These are phyloP conservation scores for Archips crataeganus DNA, from an alignment of 2,888 invertebrate species.

Conservation along the genomic window DNA sequence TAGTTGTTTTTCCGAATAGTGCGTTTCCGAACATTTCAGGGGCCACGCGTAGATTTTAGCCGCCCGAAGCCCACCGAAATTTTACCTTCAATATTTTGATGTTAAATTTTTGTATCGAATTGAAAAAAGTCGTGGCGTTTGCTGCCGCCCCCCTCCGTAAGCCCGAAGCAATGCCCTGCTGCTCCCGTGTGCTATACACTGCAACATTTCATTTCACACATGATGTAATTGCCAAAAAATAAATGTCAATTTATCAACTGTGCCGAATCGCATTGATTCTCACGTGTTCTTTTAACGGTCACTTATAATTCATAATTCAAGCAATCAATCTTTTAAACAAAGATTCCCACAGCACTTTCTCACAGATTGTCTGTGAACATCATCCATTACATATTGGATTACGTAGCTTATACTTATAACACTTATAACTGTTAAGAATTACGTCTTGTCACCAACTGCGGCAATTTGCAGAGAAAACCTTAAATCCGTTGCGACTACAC, in stretches of 20 bases:
- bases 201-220: too few relatives aligned
- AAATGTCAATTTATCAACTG: background rate
- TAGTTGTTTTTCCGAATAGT: too few relatives aligned
- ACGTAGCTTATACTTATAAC: too few relatives aligned
- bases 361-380: slow-evolving; percentile 23
- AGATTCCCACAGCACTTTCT: slow-evolving; percentile 22
- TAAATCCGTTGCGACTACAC: background rate
- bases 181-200: too few relatives aligned
- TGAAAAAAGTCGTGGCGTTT: too few relatives aligned
- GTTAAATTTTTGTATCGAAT: too few relatives aligned
- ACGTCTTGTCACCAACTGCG: background rate
- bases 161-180: too few relatives aligned
- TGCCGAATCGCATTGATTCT: background rate
- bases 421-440: background rate
- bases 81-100: too few relatives aligned
- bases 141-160: too few relatives aligned
- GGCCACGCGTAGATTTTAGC: too few relatives aligned
- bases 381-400: slow-evolving; percentile 29
- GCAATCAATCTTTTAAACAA: background rate
- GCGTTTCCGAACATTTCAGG: too few relatives aligned
- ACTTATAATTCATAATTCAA: slow-evolving; percentile 3
- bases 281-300: background rate
- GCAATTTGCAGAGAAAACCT: background rate
- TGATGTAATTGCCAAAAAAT: background rate
- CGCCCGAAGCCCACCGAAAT: too few relatives aligned